These are phyloP conservation scores for mouse (Mus musculus) DNA, from an alignment of 2,113 vertebrate genomes.

Conservation along the genomic window DNA sequence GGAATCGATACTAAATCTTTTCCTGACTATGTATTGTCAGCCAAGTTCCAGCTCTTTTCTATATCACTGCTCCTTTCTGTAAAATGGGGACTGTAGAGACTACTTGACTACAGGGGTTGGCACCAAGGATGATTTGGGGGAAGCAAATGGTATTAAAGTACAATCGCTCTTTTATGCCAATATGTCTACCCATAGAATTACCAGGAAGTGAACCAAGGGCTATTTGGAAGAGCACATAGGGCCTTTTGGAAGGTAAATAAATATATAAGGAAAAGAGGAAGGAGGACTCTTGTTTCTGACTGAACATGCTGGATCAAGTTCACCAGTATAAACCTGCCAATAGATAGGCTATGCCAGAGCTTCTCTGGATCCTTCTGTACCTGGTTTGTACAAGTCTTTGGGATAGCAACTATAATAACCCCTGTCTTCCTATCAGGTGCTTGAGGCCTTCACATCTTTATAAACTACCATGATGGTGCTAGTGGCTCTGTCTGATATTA, in stretches of 20 bases:
- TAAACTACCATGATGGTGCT: too few species aligned
- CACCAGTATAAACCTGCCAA: neutral
- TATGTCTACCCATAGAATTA: neutral
- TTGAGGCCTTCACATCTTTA: neutral
- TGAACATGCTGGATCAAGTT: neutral
- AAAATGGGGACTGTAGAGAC: neutral
- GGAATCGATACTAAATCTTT: neutral
- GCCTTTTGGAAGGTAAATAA: neutral
- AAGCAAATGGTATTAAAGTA: neutral
- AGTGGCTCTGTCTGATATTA: neutral
- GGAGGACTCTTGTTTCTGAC: neutral
- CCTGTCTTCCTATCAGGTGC: neutral
- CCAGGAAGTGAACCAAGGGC: neutral
- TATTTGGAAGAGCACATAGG: neutral
- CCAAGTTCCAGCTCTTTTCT: neutral
- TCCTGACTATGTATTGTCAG: neutral
- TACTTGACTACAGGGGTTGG: neutral
- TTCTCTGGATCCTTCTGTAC: neutral
- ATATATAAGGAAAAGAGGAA: neutral
- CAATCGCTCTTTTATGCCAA: neutral
- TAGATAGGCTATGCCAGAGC: too few species aligned
- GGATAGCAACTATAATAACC: neutral
- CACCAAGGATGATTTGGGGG: neutral
- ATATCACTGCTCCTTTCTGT: neutral
- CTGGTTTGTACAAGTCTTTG: neutral